phyloP scores from a whole-genome alignment of 2,888 invertebrate species.

The Chrysina gloriosa region DNA sequence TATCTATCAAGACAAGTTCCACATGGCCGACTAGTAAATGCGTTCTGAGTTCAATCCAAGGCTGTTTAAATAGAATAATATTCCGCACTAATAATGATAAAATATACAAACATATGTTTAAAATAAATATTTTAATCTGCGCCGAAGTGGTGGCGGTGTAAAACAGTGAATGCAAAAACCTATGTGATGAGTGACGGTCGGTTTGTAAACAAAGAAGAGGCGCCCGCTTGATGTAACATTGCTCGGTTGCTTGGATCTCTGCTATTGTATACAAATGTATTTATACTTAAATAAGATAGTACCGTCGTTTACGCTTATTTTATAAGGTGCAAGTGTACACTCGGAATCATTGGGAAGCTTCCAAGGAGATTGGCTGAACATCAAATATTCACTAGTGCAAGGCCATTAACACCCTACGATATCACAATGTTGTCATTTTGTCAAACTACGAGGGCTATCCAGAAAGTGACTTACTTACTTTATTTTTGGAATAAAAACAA shows the following conservation, averaged over 20 bases:
- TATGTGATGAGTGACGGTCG: background rate
- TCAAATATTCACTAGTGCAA: no score
- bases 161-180: background rate
- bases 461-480: no score
- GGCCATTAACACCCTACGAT: no score
- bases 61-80: conserved; percentile 29
- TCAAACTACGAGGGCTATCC: no score
- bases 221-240: conserved; percentile 26
- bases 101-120: conserved; percentile 13
- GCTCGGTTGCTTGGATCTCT: conserved; percentile 3
- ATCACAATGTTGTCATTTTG: no score
- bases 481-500: no score
- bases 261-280: conserved; percentile 10
- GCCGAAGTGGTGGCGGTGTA: background rate
- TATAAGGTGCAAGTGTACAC: no score
- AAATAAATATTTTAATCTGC: conserved; percentile 20
- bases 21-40: conserved; percentile 19
- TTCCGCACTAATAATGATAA: conserved; percentile 15
- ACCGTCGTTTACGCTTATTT: no score
- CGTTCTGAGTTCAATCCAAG: conserved; percentile 22
- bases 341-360: no score
- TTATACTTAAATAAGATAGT: no score
- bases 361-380: no score
- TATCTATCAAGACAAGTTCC: conserved; percentile 15
- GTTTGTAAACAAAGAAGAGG: conserved; percentile 31